These are phyloP conservation scores for Callipepla squamata DNA, from an alignment of 2,113 vertebrate species.

Conservation along the genomic window DNA sequence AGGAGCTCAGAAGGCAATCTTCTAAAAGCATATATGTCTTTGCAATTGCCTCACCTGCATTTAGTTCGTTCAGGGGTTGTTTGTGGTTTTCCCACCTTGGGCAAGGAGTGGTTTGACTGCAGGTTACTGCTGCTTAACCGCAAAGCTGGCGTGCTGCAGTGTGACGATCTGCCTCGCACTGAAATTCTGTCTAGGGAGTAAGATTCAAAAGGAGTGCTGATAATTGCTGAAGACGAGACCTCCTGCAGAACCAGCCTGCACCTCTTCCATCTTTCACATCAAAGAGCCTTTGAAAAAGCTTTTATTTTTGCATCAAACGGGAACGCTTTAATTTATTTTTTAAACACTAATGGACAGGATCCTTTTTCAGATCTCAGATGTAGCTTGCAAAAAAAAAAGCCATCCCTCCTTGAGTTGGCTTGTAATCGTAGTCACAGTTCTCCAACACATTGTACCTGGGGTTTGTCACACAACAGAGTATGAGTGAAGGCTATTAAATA, in stretches of 20 bases:
- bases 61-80: neutral
- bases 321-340: neutral
- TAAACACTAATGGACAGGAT: neutral
- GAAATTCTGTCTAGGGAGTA: neutral
- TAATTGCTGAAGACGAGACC: neutral
- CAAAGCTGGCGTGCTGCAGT: conserved; percentile 3
- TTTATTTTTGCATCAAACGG: conserved; percentile 51
- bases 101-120: neutral
- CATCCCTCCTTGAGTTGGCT: neutral
- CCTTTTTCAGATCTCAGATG: neutral
- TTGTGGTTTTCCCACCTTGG: neutral
- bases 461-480: neutral
- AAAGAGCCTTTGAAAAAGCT: conserved; percentile 47
- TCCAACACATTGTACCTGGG: neutral
- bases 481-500: neutral
- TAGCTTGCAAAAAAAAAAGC: neutral
- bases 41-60: neutral
- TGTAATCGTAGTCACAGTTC: neutral
- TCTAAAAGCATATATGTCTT: neutral
- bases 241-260: conserved; percentile 19
- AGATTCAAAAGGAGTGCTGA: neutral
- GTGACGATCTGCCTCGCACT: neutral
- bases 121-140: conserved; percentile 11
- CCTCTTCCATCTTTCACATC: conserved; percentile 28
- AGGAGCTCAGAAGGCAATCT: neutral